Conservation (phyloP, 2,113 vertebrate species). For the Myanophis thanlyinensis region DNA sequence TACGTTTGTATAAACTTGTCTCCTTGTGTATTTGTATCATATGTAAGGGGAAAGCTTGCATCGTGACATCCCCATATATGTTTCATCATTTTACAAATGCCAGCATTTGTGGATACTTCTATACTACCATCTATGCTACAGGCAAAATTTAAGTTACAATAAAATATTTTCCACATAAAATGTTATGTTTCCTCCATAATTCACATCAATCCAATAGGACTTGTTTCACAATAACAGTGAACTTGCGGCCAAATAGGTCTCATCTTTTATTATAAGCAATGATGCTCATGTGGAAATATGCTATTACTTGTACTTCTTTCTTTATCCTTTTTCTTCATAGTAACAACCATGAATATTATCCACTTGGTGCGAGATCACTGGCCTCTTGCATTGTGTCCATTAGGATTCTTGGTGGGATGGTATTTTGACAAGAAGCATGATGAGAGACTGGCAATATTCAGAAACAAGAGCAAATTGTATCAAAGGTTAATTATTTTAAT, state of each 20-base stretch:
- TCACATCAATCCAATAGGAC: not conserved
- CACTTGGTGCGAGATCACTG: slow-evolving; percentile 77
- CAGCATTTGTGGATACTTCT: not conserved
- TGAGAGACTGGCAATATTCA: slow-evolving; percentile 79
- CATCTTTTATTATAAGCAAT: not conserved
- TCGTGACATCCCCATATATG: not conserved
- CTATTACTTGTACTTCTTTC: not conserved
- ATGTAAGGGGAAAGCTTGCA: not conserved
- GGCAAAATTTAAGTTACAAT: not conserved
- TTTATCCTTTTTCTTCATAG: slow-evolving; percentile 34
- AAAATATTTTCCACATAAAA: not conserved
- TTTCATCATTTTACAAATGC: not conserved
- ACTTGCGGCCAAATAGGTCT: not conserved
- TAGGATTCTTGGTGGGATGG: slow-evolving; percentile 83
- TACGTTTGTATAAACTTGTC: not conserved
- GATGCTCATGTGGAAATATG: not conserved
- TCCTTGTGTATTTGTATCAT: not conserved
- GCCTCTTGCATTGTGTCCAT: slow-evolving; percentile 81
- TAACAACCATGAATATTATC: slow-evolving; percentile 78
- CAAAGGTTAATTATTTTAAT: slow-evolving; percentile 74
- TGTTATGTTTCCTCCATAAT: not conserved
- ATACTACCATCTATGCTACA: not conserved
- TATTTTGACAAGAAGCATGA: slow-evolving; percentile 85
- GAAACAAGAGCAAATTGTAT: slow-evolving; percentile 88
- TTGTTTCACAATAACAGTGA: not conserved